Evolutionary conservation across 2,888 invertebrate genomes (phyloP).

Genomic region (Melieria picta): DNA sequence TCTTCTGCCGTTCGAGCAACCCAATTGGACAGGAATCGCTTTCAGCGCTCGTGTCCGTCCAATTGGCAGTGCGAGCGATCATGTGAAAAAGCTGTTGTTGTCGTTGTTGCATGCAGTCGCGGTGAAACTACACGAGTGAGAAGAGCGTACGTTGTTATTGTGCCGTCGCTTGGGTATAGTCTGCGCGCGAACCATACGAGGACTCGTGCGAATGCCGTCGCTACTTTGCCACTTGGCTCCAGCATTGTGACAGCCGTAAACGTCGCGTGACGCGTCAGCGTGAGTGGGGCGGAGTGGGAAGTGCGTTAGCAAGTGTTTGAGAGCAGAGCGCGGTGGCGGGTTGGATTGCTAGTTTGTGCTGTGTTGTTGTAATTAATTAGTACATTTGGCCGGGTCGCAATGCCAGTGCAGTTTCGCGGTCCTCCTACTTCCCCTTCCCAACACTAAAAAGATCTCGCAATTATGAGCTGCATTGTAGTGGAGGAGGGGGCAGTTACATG

Average conservation of each 20-base stretch:
- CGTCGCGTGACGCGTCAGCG: not conserved
- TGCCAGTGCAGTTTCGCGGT: not conserved
- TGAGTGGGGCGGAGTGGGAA: constrained; percentile 4
- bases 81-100: constrained; percentile 21
- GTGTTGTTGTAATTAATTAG: constrained; percentile 25
- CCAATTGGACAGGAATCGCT: too few relatives aligned
- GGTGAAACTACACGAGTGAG: constrained; percentile 15
- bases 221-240: not conserved
- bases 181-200: constrained; percentile 11
- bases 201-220: constrained; percentile 22
- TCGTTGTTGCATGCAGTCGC: constrained; percentile 21
- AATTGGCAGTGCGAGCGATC: constrained; percentile 20
- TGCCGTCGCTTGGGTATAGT: constrained; percentile 25
- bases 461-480: not conserved
- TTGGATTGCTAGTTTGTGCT: not conserved
- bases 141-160: constrained; percentile 22
- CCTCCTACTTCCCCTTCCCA: not conserved
- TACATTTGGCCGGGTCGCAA: constrained; percentile 3
- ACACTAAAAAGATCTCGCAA: too few relatives aligned
- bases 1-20: too few relatives aligned
- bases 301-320: not conserved
- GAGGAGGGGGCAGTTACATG: not conserved
- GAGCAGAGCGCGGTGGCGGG: not conserved
- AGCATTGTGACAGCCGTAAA: not conserved
- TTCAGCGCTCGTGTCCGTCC: not conserved